Conservation (phyloP, 2,888 invertebrate genomes). For the Theristus sp. region DNA sequence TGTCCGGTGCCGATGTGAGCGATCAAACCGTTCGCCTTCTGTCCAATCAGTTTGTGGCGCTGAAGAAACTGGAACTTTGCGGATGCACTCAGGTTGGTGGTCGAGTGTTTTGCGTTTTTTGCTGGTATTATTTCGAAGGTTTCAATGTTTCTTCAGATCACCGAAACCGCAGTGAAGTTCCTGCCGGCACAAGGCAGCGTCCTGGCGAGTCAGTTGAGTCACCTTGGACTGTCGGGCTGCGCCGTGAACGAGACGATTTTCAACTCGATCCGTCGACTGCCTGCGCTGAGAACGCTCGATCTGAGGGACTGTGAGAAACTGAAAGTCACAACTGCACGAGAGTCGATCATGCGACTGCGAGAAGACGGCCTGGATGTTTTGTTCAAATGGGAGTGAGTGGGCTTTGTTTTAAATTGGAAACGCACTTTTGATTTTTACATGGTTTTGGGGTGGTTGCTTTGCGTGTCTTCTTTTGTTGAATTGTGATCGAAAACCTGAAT, state of each 20-base stretch:
- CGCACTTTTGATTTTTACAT: no score
- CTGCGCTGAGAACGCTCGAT: background rate
- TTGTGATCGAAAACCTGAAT: no score
- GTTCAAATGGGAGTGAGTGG: background rate
- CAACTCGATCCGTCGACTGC: background rate
- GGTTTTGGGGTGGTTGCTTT: no score
- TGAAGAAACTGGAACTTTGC: background rate
- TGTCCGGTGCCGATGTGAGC: constrained; percentile 4
- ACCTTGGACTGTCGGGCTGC: background rate
- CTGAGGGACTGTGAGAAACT: no score
- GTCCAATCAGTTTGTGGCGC: constrained; percentile 3
- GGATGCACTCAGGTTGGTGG: background rate
- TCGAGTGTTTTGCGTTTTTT: background rate
- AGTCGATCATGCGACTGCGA: no score
- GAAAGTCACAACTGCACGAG: no score
- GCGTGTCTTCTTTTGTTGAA: no score
- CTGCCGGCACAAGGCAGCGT: background rate
- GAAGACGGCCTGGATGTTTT: background rate
- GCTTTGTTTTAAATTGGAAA: no score
- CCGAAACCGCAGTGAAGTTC: background rate
- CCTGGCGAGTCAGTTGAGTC: background rate
- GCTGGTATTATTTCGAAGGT: background rate
- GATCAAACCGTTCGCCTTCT: constrained; percentile 5
- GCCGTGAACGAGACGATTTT: background rate
- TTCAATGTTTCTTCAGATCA: background rate